Base-by-base conservation (phyloP, 37 sponge, comb jelly and placozoan species). In the Halichondria panicea region DNA sequence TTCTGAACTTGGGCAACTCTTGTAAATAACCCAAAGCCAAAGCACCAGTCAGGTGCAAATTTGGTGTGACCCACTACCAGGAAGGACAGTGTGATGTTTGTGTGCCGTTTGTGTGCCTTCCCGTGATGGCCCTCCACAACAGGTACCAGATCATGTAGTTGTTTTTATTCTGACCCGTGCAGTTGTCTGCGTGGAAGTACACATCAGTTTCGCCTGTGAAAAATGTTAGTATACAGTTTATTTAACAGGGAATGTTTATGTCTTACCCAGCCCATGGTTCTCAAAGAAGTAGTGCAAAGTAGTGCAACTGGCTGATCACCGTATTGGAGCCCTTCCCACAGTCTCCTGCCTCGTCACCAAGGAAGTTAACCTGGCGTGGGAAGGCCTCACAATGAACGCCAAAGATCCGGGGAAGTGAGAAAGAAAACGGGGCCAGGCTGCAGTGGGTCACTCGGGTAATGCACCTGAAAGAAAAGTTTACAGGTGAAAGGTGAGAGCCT, bases 391-490 rank as follows among this genome's bases (percentile, higher is more conserved):
- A 87, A 74, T 45, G 44, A 30, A 87, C 82, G 5, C 88, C 88
- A 63, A 87, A 87, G 0, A 87, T 38, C 81, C n/a, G 73, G n/a
- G n/a, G 81, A 76, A 30, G 87, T 80, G 3, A 81, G 50, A 71
- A 87, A 87, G 43, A 81, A 87, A 21, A 87, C 69, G 13, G 87
- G 81, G 0, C 87, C 81, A 33, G 87, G 87, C 44, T 80, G 87
- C 1, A 75, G 55, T 0, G 87, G 81, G 52, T 87, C 70, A 0
- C 55, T 62, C 12, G 81, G 87, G 74, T 70, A 87, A 56, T 87
- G 81, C 0, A 75, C 58, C 66, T 63, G n/a, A n/a, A n/a, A n/a
- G n/a, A n/a, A n/a, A n/a, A n/a, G n/a, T n/a, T n/a, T n/a, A n/a
- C n/a, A n/a, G n/a, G n/a, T n/a, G n/a, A n/a, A n/a, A n/a, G n/a